Percentiles rank a stretch among this genome's conserved stretches.
These are phyloP conservation scores for Parnassius mnemosyne DNA, from an alignment of 2,888 invertebrate species.

Conservation along the genomic window DNA sequence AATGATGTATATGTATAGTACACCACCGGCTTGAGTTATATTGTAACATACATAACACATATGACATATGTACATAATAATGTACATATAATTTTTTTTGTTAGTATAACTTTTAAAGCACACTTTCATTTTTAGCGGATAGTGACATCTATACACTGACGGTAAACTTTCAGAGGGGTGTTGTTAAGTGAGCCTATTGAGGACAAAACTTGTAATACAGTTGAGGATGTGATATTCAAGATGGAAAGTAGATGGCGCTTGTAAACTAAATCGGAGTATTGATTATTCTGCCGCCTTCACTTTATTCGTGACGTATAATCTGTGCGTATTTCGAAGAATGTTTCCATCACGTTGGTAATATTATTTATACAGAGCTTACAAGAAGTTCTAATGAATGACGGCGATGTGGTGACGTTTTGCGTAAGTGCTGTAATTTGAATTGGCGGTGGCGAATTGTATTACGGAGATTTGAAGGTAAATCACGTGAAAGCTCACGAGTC, in stretches of 20 bases:
- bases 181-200: neutral
- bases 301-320: constrained; percentile 10
- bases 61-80: no score
- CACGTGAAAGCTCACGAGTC: neutral
- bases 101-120: no score
- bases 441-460: neutral
- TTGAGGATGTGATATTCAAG: neutral
- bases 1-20: no score
- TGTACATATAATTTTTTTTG: no score
- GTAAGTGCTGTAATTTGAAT: constrained; percentile 6
- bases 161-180: constrained; percentile 1
- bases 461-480: neutral
- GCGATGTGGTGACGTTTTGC: constrained; percentile 3
- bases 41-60: no score
- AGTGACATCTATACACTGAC: constrained; percentile 14
- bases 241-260: constrained; percentile 17
- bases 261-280: neutral
- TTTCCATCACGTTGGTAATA: constrained; percentile 1
- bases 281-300: neutral
- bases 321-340: constrained; percentile 12
- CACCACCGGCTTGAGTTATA: no score
- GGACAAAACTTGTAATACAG: neutral
- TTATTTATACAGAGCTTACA: neutral
- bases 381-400: constrained; percentile 18
- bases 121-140: neutral